Evolutionary conservation across 2,888 invertebrate genomes (phyloP), one percentile per base, ranked within the genome.

Genomic region (Neria commutata): DNA sequence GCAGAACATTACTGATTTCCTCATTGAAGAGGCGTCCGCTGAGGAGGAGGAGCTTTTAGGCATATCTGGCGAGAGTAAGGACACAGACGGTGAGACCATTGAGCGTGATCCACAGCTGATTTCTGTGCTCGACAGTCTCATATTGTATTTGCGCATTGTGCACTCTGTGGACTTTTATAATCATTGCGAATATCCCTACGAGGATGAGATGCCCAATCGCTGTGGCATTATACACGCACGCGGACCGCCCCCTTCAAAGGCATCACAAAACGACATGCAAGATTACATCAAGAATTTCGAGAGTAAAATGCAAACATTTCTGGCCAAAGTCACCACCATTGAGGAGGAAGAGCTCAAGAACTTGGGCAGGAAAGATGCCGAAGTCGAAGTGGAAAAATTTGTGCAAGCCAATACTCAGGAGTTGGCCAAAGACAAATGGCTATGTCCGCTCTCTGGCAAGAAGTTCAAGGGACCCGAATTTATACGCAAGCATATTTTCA

Each of bases 141-240:
- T 99, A 51, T 81, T 98, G 52, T 99, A 99, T 79, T 84, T 99
- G 72, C 88, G 99, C 50, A 87, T 99, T 47, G 99, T 99, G 1
- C 98, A 99, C 81, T 98, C 98, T 0, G 92, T 99, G 54, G 99
- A 99, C 82, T 99, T 95, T 81, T 99, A 99, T 83, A 98, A 98
- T 83, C 96, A 96, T 76, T 96, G 95, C 76, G 98, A 99, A 78
- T 99, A 99, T 83, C 96, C 98, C 0, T 96, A 97, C 73, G 99
- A 99, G 81, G 99, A 99, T 80, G 97, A 98, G 82, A 99, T 99
- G 99, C 99, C 99, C 0, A 98, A 99, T 82, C 87, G 97, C 34
- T 97, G 98, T 81, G 98, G 98, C 10, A 96, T 99, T 68, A 93
- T 99, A 86, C 99, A 99, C 77, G 96, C 96, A 0, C 87, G 99